Percentiles rank a stretch among this genome's conserved stretches.
Evolutionary conservation across 2,113 vertebrate genomes (phyloP).

Genomic region (Stegastes partitus): DNA sequence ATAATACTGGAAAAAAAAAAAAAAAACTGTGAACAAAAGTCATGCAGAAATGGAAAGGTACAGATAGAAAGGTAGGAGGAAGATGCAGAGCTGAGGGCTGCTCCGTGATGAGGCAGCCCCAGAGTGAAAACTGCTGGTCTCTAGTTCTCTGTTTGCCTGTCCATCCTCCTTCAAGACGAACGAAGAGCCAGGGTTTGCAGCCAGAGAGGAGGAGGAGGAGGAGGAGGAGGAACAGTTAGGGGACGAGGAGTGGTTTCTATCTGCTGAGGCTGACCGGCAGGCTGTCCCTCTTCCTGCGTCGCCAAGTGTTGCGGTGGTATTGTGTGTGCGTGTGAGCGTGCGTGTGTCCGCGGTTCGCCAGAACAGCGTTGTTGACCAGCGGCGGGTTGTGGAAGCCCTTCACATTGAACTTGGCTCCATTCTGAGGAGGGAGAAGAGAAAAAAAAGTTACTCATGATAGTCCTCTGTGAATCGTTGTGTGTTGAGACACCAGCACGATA

Average conservation of each 20-base stretch:
- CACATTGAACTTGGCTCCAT: constrained; percentile 90
- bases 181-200: constrained; percentile 42
- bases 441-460: not conserved
- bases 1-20: constrained; percentile 58
- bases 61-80: constrained; percentile 37
- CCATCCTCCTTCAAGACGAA: constrained; percentile 55
- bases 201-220: constrained; percentile 28
- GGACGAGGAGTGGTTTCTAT: constrained; percentile 80
- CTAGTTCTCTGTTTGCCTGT: constrained; percentile 56
- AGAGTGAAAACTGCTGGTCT: constrained; percentile 72
- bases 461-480: no score
- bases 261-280: constrained; percentile 96
- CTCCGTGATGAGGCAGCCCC: constrained; percentile 16
- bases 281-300: constrained; percentile 94
- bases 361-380: constrained; percentile 83
- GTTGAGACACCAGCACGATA: no score
- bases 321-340: constrained; percentile 88
- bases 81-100: constrained; percentile 54
- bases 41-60: constrained; percentile 86
- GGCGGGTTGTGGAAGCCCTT: constrained; percentile 90
- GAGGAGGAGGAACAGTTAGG: not conserved
- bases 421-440: constrained; percentile 68
- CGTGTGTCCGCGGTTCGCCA: constrained; percentile 77
- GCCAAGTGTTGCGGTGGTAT: constrained; percentile 93
- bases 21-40: constrained; percentile 58